A percentile compares a stretch with the other conserved stretches of the same genome.
Conservation (phyloP, 2,888 invertebrate genomes). For the Epinotia bilunana region DNA sequence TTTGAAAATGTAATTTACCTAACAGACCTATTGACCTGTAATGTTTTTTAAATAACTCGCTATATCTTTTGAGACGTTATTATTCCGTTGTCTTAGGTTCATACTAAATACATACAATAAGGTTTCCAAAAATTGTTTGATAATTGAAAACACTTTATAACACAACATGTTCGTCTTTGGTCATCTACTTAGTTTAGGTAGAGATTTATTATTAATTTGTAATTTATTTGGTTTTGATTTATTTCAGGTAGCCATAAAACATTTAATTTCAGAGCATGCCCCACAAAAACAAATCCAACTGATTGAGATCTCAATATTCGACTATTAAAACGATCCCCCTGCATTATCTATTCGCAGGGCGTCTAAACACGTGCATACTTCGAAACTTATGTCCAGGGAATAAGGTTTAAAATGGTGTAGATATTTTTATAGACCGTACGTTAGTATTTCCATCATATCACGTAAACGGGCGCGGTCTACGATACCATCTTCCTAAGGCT, state of each 20-base stretch:
- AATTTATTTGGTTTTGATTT: not conserved
- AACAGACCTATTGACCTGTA: too few relatives aligned
- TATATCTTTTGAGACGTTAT: too few relatives aligned
- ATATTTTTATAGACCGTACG: constrained; percentile 51
- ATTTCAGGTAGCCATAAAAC: not conserved
- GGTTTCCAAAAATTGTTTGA: too few relatives aligned
- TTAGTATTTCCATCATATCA: constrained; percentile 65
- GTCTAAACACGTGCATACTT: not conserved
- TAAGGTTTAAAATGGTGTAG: not conserved
- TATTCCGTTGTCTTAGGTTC: too few relatives aligned
- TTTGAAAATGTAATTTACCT: not conserved
- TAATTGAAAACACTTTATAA: not conserved
- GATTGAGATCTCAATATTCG: constrained; percentile 44
- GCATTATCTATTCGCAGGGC: constrained; percentile 59
- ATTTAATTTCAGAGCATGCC: constrained; percentile 19
- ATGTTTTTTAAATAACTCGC: too few relatives aligned
- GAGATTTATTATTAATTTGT: not conserved
- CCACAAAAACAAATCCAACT: constrained; percentile 25
- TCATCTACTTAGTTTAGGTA: not conserved
- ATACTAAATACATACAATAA: too few relatives aligned
- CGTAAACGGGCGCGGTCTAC: constrained; percentile 70
- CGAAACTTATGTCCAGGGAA: not conserved
- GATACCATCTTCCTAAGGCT: constrained; percentile 80
- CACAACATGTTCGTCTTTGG: not conserved
- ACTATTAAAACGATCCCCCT: constrained; percentile 47